Percentiles rank a stretch among this genome's conserved stretches.
Conservation (phyloP, 1,140 invertebrate species). For the Rhynchophorus ferrugineus region DNA sequence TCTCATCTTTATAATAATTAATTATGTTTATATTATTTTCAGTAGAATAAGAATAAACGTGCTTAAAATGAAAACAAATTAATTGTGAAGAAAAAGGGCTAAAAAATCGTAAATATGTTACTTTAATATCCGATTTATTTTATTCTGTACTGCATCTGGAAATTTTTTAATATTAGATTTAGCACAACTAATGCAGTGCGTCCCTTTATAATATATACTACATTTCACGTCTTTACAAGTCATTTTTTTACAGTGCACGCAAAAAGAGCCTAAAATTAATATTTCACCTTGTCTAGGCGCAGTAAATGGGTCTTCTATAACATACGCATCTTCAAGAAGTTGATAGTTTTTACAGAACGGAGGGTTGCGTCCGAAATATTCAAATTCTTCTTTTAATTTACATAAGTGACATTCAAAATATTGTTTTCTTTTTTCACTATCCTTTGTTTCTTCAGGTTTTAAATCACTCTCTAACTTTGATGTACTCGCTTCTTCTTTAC, state of each 20-base stretch:
- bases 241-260: conserved; percentile 54
- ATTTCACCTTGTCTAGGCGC: conserved; percentile 58
- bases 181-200: conserved; percentile 66
- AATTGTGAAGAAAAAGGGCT: not conserved
- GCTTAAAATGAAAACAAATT: not conserved
- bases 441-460: conserved; percentile 16
- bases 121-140: conserved; percentile 33
- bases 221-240: conserved; percentile 68
- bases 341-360: conserved; percentile 55
- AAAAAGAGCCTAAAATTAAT: conserved; percentile 66
- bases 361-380: conserved; percentile 64
- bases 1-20: no score
- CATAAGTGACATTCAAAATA: conserved; percentile 60
- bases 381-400: conserved; percentile 55
- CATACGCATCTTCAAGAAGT: conserved; percentile 55
- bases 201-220: conserved; percentile 69
- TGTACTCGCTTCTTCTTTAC: not conserved
- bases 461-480: not conserved
- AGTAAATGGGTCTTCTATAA: conserved; percentile 78
- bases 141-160: conserved; percentile 44
- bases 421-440: conserved; percentile 24
- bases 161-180: conserved; percentile 51
- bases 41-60: not conserved
- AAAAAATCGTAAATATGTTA: conserved; percentile 2
- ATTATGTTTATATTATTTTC: not conserved